Evolutionary conservation across 2,888 invertebrate species (phyloP).

Genomic region (Amblyjoppa fuscipennis): DNA sequence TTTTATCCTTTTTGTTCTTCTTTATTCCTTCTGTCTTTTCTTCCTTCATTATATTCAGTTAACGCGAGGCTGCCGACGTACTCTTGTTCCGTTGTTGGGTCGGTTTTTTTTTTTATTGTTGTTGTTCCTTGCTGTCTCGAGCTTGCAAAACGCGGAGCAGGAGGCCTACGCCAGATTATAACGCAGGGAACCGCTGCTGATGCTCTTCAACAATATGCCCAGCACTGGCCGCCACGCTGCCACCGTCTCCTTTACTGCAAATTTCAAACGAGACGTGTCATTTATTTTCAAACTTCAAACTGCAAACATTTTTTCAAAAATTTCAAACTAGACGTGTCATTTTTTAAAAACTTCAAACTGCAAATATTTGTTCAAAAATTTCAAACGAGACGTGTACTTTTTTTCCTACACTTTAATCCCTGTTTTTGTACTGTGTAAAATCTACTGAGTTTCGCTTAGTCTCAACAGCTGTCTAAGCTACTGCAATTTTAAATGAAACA

Average conservation of each 20-base stretch:
- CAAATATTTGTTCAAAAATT: too few species aligned
- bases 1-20: conserved; percentile 45
- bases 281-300: neutral
- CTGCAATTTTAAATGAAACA: too few species aligned
- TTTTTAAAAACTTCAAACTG: too few species aligned
- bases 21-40: conserved; percentile 51
- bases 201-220: conserved; percentile 79
- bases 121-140: conserved; percentile 62
- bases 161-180: conserved; percentile 83
- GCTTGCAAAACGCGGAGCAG: conserved; percentile 75
- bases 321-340: too few species aligned
- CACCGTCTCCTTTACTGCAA: conserved; percentile 88
- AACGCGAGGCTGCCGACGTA: conserved; percentile 35
- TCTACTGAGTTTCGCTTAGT: too few species aligned
- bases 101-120: conserved; percentile 44
- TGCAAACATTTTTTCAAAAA: neutral
- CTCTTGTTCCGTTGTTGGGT: conserved; percentile 50
- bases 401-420: too few species aligned
- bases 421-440: too few species aligned
- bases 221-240: conserved; percentile 85
- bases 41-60: conserved; percentile 43
- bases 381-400: too few species aligned
- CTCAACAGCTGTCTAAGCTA: too few species aligned
- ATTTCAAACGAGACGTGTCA: conserved; percentile 69
- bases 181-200: conserved; percentile 80